A percentile compares a stretch with the other conserved stretches of the same genome.
Evolutionary conservation across 2,113 vertebrate genomes (phyloP).

Genomic region (Microtus richardsoni): DNA sequence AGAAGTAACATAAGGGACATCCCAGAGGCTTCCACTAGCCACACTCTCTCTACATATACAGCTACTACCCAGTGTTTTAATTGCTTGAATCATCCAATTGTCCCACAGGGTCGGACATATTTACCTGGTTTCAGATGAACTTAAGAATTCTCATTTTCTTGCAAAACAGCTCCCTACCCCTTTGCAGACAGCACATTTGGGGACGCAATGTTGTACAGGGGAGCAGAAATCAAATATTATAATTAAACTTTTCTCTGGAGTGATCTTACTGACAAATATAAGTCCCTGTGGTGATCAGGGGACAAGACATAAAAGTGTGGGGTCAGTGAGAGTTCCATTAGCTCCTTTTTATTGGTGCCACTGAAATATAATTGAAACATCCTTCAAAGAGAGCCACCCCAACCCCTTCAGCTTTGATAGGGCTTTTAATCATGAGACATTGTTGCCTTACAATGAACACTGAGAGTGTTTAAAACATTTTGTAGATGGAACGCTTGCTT

Average conservation of each 20-base stretch:
- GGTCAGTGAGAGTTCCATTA: not conserved
- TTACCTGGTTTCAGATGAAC: slow-evolving; percentile 12
- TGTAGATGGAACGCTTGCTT: slow-evolving; percentile 72
- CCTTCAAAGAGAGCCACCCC: slow-evolving; percentile 72
- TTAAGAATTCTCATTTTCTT: slow-evolving; percentile 49
- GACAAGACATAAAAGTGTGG: not conserved
- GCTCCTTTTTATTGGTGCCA: slow-evolving; percentile 58
- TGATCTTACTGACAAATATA: not conserved
- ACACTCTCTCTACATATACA: not conserved
- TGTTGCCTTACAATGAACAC: slow-evolving; percentile 77
- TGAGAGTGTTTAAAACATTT: slow-evolving; percentile 81
- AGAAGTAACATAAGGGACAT: not conserved
- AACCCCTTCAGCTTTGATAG: slow-evolving; percentile 74
- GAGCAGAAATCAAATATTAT: slow-evolving; percentile 39
- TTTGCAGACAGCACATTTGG: not conserved
- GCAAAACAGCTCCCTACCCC: not conserved
- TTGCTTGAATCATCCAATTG: no score
- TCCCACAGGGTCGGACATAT: not conserved
- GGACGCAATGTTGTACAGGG: not conserved
- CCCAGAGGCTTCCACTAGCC: no score
- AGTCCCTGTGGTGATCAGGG: slow-evolving; percentile 26
- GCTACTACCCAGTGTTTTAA: not conserved
- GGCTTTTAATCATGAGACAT: slow-evolving; percentile 84
- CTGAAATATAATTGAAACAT: slow-evolving; percentile 80
- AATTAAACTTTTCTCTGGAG: slow-evolving; percentile 64